These are phyloP conservation scores for Anhinga rufa DNA, from an alignment of 2,113 vertebrate species.

Conservation along the genomic window DNA sequence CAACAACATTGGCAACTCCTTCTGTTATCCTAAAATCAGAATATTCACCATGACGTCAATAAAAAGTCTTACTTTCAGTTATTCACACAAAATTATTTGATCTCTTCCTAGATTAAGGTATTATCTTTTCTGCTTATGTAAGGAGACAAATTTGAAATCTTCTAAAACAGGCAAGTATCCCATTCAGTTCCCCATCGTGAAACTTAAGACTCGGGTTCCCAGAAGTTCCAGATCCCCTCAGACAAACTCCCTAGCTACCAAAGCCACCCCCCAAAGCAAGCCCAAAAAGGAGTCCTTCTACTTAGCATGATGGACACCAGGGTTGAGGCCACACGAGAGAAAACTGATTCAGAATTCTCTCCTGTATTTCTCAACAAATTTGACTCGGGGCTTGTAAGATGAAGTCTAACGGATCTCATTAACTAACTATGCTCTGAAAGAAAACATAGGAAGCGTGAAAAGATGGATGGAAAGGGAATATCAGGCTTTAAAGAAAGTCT, in stretches of 20 bases:
- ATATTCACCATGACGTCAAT: background rate
- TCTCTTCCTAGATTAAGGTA: background rate
- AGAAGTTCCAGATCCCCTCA: background rate
- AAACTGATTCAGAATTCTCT: background rate
- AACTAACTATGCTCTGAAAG: background rate
- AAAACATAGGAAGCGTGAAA: background rate
- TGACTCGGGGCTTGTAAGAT: background rate
- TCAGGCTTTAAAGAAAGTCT: background rate
- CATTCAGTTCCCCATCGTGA: background rate
- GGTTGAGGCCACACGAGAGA: background rate
- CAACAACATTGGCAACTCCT: background rate
- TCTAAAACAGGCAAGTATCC: background rate
- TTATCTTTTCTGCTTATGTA: background rate
- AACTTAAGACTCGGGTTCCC: background rate
- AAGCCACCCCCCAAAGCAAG: background rate
- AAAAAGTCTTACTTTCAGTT: background rate
- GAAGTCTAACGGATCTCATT: background rate
- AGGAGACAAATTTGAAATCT: background rate
- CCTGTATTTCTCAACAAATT: background rate
- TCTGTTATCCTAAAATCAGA: background rate
- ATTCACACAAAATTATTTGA: background rate
- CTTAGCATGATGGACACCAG: background rate
- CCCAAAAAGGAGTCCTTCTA: fast-evolving
- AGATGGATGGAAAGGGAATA: background rate
- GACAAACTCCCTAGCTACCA: background rate